Base-by-base conservation (phyloP, 1,140 invertebrate species). In the Nymphalis io region DNA sequence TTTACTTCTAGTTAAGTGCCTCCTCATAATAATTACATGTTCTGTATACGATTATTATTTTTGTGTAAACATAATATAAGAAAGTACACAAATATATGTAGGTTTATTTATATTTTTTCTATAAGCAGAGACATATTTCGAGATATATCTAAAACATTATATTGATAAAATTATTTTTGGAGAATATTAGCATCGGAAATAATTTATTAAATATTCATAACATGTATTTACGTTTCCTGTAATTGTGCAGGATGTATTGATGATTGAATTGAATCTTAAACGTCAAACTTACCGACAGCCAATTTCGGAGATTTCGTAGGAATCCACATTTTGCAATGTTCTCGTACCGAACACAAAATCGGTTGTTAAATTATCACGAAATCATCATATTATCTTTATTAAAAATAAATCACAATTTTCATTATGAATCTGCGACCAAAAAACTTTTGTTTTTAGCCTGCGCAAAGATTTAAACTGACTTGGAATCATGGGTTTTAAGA, bases 241-340 rank as follows among this genome's bases (percentile, higher is more conserved):
- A 85, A 82, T 82, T 81, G 78, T 79, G 83, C 87, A 90, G 88
- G 88, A 90, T 85, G 85, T 87, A 80, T 80, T 84, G 81, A 69
- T 79, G 80, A 88, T 81, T 76, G 75, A 84, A 80, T 79, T 68
- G 74, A 33, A 33, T 33, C 27, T n/a, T 33, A 80, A 83, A 83
- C 64, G 76, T 78, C 74, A 76, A 78, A 83, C 88, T 90, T 82
- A 90, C 88, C 87, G 79, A 90, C 87, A 57, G 80, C 87, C 74
- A 90, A 66, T 82, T 90, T 90, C 15, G 85, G 74, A 72, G 84
- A 79, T 81, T 90, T 90, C 23, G 82, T 81, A 57, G 88, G 84
- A 75, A 88, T 84, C 88, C 88, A 90, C 88, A 90, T 90, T 74
- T 80, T 86, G 58, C 2, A 42, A 39, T 46, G 38, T 44, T 40